Evolutionary conservation across 2,888 invertebrate genomes (phyloP), one percentile per base, ranked within the genome.

Genomic region (Conomelus anceps): DNA sequence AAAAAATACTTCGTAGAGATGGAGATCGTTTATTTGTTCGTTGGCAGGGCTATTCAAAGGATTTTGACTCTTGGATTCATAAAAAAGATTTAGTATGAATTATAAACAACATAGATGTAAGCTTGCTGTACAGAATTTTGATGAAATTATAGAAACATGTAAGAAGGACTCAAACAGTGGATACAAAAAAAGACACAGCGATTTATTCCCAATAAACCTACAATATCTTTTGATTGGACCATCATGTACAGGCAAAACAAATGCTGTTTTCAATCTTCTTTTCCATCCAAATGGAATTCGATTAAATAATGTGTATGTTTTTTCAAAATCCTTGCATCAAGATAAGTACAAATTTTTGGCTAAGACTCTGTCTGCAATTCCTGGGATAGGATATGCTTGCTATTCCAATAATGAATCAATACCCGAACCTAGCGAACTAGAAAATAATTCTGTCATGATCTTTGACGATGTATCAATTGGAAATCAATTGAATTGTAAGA

Each of bases 251-350:
- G 89, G 88, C 0, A 89, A 89, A 23, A 89, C 89, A 13, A 89
- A 89, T n/a, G 87, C 87, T 17, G 26, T 89, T 20, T 89, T 89
- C 86, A 89, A 88, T 23, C 17, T 89, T 7, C 29, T 89, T 20
- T 84, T 84, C 13, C 22, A 85, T 20, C 41, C 22, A 20, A 89
- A 89, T 20, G 89, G 89, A 22, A 84, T 89, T 23, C 22, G 22
- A 23, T 89, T 89, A 23, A 89, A 89, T 20, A 89, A 89, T 84
- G 17, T 89, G 26, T 89, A 88, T 29, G 24, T 87, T 23, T 89
- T 89, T 87, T 89, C 89, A n/a, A 88, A 89, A 23, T 89, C 89
- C 11, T 24, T 89, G 24, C 22, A 89, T 22, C 89, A 89, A 87
- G 88, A 88, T 23, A 89, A 88, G 84, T 89, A 89, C 22, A 85